Evolutionary conservation across 2,113 vertebrate species (phyloP), one percentile per base, ranked within the genome.

Genomic region (Camelus dromedarius): DNA sequence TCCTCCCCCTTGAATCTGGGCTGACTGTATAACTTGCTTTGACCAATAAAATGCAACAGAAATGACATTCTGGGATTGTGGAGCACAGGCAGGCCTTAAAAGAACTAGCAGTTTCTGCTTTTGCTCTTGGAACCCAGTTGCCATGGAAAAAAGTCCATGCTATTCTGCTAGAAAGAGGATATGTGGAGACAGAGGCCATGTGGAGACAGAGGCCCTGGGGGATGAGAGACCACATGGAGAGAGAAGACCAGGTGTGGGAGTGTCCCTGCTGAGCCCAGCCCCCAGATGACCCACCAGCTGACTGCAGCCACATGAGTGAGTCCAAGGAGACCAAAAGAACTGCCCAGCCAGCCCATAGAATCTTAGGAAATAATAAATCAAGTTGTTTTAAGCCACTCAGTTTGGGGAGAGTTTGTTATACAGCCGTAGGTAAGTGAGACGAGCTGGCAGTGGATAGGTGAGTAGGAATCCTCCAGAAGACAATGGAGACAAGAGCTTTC

Each of bases 301-400:
- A 64, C 46, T 62, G 32, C 1, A 26, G 67, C 46, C 67, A 62
- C 60, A 69, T 6, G 14, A 62, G 42, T 86, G 66, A 72, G 35
- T 56, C 42, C 16, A 72, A 38, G 26, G 22, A 80, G 60, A 46
- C 56, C 52, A 79, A 35, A 30, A 73, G 56, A 48, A 58, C 38
- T 80, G 52, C 67, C 60, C 73, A 73, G 54, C 16, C 38, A 86
- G 66, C 4, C 46, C 75, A 87, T 18, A 86, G 69, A 89, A 73
- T 67, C 75, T 76, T 75, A 38, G 30, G 60, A 95, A 90, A 96
- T 93, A 96, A 86, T 50, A 85, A 90, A 82, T 58, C 32, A 96
- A 28, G 10, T 76, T 67, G 54, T 83, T 96, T 85, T 54, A 94
- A 92, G 38, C 76, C 54, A 92, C 38, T 52, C 26, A 35, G n/a